Conservation (phyloP, 2,797 vertebrate genomes). For the Mus caroli region DNA sequence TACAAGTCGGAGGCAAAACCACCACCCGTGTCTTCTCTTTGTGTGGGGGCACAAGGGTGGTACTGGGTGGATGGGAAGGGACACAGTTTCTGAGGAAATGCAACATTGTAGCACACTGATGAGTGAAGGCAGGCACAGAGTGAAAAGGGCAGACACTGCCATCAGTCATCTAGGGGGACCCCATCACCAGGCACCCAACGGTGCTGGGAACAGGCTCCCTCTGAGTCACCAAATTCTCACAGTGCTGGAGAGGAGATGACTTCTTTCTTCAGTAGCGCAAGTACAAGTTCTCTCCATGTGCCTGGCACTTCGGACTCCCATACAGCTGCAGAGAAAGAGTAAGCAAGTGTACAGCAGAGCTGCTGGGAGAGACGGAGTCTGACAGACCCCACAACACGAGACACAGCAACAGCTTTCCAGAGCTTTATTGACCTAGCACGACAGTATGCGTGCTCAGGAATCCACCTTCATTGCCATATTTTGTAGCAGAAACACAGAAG, state of each 20-base stretch:
- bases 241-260: fast-evolving
- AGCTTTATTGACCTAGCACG: slow-evolving; percentile 82
- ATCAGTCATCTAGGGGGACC: not conserved
- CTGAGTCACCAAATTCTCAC: fast-evolving
- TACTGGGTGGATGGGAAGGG: not conserved
- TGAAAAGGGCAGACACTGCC: not conserved
- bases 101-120: too few relatives aligned
- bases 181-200: not conserved
- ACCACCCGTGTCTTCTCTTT: slow-evolving; percentile 19
- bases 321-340: not conserved
- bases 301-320: not conserved
- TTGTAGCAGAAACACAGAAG: slow-evolving; percentile 81
- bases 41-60: fast-evolving
- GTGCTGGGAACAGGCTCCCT: not conserved
- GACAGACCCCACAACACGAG: not conserved
- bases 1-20: slow-evolving; percentile 76
- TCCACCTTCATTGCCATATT: slow-evolving; percentile 82
- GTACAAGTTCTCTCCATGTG: not conserved
- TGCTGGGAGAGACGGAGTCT: fast-evolving
- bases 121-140: too few relatives aligned
- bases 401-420: slow-evolving; percentile 85
- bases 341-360: not conserved
- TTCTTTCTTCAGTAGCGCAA: not conserved
- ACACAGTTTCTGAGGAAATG: not conserved
- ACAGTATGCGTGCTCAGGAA: slow-evolving; percentile 84